Base-by-base conservation (phyloP, 2,797 vertebrate genomes). In the Crenichthys baileyi region DNA sequence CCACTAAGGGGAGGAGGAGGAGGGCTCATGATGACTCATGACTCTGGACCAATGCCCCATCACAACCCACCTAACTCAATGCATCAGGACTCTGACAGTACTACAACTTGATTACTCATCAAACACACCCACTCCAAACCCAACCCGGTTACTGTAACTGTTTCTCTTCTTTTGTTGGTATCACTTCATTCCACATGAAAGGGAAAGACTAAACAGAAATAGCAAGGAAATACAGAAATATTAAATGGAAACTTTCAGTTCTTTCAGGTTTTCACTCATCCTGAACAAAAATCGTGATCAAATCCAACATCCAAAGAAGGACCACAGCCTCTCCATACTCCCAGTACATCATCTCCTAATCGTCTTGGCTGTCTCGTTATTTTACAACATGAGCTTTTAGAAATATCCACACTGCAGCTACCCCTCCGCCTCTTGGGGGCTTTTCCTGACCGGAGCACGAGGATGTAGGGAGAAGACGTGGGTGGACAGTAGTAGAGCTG, bases 401-500 rank as follows among this genome's bases (percentile, higher is more conserved):
- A 81, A 84, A 78, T 89, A 85, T 75, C 83, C 88, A 71, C 15
- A 60, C 46, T 79, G 83, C 88, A 88, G 48, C n/a, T 51, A 75
- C 82, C 29, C 86, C 83, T 85, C 77, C 80, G 13, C 39, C 63
- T 12, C 20, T 11, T 2, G 53, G 82, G 83, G 90, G 80, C 79
- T 85, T 90, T 90, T 87, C 88, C 88, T 85, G 77, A 86, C 83
- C 81, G 20, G 41, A 29, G 72, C 75, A 4, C 3, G 56, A 75
- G 74, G 75, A 76, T 50, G 72, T 76, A 68, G 53, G 58, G 7
- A 29, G 76, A 70, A 82, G 77, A 56, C 51, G 85, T 72, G 83
- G 80, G 77, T 77, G 82, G 83, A 87, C 84, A 74, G 76, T 78
- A 87, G 78, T 79, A 51, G 79, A 82, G 76, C 87, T 89, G 93